Base-by-base conservation (phyloP, 2,797 vertebrate species). In the Premnoplex brunnescens region DNA sequence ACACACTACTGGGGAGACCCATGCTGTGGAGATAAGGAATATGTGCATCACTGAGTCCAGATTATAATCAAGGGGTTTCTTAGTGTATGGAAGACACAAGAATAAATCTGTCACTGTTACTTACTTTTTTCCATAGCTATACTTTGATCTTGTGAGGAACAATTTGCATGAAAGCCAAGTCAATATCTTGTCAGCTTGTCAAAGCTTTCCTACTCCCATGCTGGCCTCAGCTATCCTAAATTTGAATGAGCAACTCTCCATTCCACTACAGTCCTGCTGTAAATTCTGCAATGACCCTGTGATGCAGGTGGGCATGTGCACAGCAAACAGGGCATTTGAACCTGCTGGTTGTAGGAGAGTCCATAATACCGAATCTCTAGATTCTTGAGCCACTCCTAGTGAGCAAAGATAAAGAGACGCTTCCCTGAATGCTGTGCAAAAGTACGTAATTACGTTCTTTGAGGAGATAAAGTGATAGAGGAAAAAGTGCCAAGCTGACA, bases 1-100 rank as follows among this genome's bases (percentile, higher is more conserved):
- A 39, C 0, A 2, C 2, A 1, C 7, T n/a, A 15, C 7, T 39
- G 37, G 13, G 39, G 11, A 71, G 28, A 86, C 21, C 15, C 18
- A 48, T n/a, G 12, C 0, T 4, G 56, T 8, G 15, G 9, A 85
- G 27, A 6, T 55, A 54, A 82, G 12, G 21, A 79, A 6, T 52
- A n/a, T 21, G 26, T 54, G 15, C 28, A 10, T 64, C 21, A 6
- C 9, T 26, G 49, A 48, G 36, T 32, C 39, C 37, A 21, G 13
- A 11, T 49, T 60, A 36, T 54, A 30, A 41, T 41, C 10, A 32
- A 12, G 22, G 32, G 19, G 16, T 36, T 34, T 66, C 18, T 54
- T 34, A 49, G 21, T 27, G 12, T 56, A 4, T 34, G 63, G 43
- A 84, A 43, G 8, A 46, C 8, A 36, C 5, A 41, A 78, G 27